Evolutionary conservation across 2,797 vertebrate species (phyloP).

Genomic region (Morelia viridis): DNA sequence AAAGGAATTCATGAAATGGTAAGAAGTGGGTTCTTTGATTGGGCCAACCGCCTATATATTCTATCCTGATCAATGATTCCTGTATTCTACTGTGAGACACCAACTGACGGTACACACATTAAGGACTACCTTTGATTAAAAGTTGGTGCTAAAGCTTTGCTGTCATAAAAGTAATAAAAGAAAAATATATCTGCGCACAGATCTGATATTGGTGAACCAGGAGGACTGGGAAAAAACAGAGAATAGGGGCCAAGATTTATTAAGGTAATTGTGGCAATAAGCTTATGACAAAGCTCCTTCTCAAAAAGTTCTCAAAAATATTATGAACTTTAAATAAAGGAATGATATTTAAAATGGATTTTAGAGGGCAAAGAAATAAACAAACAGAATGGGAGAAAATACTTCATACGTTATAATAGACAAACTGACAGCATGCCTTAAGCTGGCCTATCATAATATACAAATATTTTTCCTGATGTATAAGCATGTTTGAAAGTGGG

Average conservation of each 20-base stretch:
- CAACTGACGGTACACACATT: not conserved
- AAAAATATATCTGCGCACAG: not conserved
- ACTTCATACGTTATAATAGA: slow-evolving; percentile 3
- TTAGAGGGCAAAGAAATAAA: slow-evolving; percentile 36
- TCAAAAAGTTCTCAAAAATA: slow-evolving; percentile 36
- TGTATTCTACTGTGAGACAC: not conserved
- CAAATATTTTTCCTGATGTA: slow-evolving; percentile 33
- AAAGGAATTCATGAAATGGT: not conserved
- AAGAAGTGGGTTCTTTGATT: not conserved
- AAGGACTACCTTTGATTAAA: not conserved
- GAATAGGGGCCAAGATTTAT: not conserved
- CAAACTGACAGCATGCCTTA: slow-evolving; percentile 20
- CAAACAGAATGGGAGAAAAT: slow-evolving; percentile 49
- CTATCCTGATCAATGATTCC: not conserved
- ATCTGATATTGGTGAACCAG: not conserved
- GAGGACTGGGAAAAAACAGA: not conserved
- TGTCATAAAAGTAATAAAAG: not conserved
- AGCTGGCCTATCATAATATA: slow-evolving; percentile 19
- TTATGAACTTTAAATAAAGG: slow-evolving; percentile 31
- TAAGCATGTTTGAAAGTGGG: not conserved
- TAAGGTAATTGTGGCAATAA: not conserved
- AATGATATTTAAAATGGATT: slow-evolving; percentile 39
- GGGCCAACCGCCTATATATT: not conserved
- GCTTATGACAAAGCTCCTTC: not conserved
- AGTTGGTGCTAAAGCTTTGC: not conserved